These are phyloP conservation scores for Cirrhinus mrigala DNA, from an alignment of 2,797 vertebrate species.

Conservation along the genomic window DNA sequence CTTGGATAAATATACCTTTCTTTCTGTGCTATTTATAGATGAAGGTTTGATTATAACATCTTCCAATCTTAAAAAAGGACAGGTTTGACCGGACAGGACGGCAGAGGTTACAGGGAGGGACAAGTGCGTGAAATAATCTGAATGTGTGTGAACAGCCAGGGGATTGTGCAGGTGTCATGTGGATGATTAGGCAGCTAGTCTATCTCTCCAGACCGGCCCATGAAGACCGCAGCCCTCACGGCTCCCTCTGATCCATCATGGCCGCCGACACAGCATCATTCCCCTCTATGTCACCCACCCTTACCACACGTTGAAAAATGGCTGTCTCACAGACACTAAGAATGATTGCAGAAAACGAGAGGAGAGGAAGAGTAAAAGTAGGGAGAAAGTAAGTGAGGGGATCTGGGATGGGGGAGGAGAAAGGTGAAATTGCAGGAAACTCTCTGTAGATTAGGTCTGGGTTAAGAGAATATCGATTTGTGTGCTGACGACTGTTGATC, in stretches of 20 bases:
- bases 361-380: conserved; percentile 67
- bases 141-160: conserved; percentile 20
- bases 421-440: conserved; percentile 92
- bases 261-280: conserved; percentile 90
- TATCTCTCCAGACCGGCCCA: conserved; percentile 83
- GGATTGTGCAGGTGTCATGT: conserved; percentile 81
- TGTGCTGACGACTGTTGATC: conserved; percentile 98
- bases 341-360: conserved; percentile 71
- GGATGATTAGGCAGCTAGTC: conserved; percentile 89
- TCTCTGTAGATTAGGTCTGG: conserved; percentile 91
- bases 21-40: not conserved
- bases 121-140: conserved; percentile 6
- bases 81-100: not conserved
- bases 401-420: conserved; percentile 70
- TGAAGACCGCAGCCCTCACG: conserved; percentile 81
- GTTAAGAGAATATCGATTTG: conserved; percentile 99
- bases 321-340: conserved; percentile 89
- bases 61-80: not conserved
- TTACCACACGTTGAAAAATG: conserved; percentile 77
- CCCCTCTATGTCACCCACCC: conserved; percentile 88
- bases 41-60: not conserved
- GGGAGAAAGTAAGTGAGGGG: conserved; percentile 70
- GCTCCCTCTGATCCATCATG: conserved; percentile 92
- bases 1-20: not conserved
- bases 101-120: not conserved